Evolutionary conservation across 2,113 vertebrate genomes (phyloP).

Genomic region (Parus major): DNA sequence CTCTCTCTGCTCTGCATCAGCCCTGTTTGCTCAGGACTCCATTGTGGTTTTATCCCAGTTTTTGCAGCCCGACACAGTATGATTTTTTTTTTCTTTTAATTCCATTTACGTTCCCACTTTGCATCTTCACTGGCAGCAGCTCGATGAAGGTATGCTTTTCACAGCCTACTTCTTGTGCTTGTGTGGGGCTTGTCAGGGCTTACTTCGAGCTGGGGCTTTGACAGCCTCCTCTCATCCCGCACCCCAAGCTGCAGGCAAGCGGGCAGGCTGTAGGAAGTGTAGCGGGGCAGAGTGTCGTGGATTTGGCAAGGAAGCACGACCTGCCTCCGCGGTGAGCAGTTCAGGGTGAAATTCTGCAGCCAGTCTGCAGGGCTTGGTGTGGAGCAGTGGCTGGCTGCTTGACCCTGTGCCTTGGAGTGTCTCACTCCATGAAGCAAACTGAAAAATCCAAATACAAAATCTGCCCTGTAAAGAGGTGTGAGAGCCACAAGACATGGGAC

Average conservation of each 20-base stretch:
- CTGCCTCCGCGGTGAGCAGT: not conserved
- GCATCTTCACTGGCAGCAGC: slow-evolving; percentile 46
- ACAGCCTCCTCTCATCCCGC: slow-evolving; percentile 53
- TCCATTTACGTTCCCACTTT: slow-evolving; percentile 53
- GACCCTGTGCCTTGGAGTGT: not conserved
- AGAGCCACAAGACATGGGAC: not conserved
- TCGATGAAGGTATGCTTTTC: slow-evolving; percentile 37
- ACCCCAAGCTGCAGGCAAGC: slow-evolving; percentile 11
- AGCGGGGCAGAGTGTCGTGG: not conserved
- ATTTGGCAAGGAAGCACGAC: not conserved
- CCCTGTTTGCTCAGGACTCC: not conserved
- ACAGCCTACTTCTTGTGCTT: slow-evolving; percentile 55
- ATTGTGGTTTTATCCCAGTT: not conserved
- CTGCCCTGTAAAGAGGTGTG: not conserved
- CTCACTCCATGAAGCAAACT: not conserved
- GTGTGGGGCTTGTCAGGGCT: slow-evolving; percentile 59
- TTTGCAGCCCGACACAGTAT: not conserved
- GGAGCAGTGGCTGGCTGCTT: not conserved
- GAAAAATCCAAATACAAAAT: not conserved
- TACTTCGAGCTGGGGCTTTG: slow-evolving; percentile 26
- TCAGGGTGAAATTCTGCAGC: not conserved
- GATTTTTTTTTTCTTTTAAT: slow-evolving; percentile 9
- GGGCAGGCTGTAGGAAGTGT: slow-evolving; percentile 50
- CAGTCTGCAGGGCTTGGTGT: not conserved
- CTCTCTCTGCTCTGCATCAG: not conserved